phyloP scores from a whole-genome alignment of 2,113 vertebrate genomes.

The Callionymus lyra region DNA sequence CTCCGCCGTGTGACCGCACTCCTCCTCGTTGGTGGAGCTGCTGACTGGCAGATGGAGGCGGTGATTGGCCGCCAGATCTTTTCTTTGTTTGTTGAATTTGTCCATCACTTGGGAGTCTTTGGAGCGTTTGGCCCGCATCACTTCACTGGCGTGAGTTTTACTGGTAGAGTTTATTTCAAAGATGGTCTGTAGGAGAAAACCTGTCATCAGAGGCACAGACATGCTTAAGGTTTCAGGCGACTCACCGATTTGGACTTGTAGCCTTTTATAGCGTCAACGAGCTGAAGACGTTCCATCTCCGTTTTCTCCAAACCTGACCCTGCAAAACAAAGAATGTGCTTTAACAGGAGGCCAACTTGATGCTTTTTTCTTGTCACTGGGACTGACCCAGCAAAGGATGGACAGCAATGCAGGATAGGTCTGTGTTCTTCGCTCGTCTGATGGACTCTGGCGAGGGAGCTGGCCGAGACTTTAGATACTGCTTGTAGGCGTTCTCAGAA shows the following conservation, averaged over 20 bases:
- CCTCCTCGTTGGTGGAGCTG: background rate
- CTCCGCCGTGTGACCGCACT: slow-evolving; percentile 5
- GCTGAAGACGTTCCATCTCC: slow-evolving; percentile 77
- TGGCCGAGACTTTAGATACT: slow-evolving; percentile 84
- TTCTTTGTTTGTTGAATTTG: slow-evolving; percentile 68
- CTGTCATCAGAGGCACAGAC: background rate
- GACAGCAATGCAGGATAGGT: slow-evolving; percentile 71
- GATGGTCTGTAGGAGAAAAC: slow-evolving; percentile 73
- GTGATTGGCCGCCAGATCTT: slow-evolving; percentile 41
- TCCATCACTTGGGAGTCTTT: slow-evolving; percentile 67
- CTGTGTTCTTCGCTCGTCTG: slow-evolving; percentile 79
- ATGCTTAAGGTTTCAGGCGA: background rate
- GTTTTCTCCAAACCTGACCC: slow-evolving; percentile 72
- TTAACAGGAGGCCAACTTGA: background rate
- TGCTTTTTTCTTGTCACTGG: background rate
- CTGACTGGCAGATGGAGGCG: slow-evolving; percentile 5
- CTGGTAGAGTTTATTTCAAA: slow-evolving; percentile 90
- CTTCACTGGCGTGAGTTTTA: slow-evolving; percentile 71
- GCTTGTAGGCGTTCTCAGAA: slow-evolving; percentile 82
- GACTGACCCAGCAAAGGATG: slow-evolving; percentile 84
- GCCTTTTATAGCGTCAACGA: slow-evolving; percentile 81
- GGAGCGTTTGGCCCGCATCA: slow-evolving; percentile 83
- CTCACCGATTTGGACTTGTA: slow-evolving; percentile 85
- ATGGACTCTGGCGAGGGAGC: slow-evolving; percentile 82
- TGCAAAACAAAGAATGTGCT: slow-evolving; percentile 30